Evolutionary conservation across 2,888 invertebrate species (phyloP).

Genomic region (Hirtodrosophila trivittata): DNA sequence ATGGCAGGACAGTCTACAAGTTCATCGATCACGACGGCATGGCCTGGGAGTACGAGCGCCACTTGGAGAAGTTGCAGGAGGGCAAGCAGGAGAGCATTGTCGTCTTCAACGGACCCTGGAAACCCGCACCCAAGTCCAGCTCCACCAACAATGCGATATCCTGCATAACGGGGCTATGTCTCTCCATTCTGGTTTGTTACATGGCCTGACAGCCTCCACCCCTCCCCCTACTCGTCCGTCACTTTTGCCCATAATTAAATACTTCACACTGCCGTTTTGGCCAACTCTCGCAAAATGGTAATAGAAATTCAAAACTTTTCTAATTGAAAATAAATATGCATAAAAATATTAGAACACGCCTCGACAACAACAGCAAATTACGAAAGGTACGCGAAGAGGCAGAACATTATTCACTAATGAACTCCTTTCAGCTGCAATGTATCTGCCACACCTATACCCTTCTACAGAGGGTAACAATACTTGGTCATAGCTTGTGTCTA

Average conservation of each 20-base stretch:
- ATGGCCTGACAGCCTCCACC: too few relatives aligned
- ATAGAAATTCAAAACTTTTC: too few relatives aligned
- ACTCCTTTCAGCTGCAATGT: constrained; percentile 48
- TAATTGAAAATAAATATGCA: constrained; percentile 26
- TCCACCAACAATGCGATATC: neutral
- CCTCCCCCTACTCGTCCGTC: too few relatives aligned
- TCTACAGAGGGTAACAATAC: too few relatives aligned
- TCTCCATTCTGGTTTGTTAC: neutral
- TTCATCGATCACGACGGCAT: constrained; percentile 13
- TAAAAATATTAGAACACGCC: neutral
- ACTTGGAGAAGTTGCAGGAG: neutral
- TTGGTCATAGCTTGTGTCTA: too few relatives aligned
- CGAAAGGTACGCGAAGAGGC: too few relatives aligned
- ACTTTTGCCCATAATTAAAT: too few relatives aligned
- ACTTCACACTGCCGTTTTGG: too few relatives aligned
- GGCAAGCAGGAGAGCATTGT: neutral
- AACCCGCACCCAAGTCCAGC: neutral
- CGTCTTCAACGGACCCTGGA: constrained; percentile 30
- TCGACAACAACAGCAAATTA: constrained; percentile 11
- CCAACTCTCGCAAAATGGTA: too few relatives aligned
- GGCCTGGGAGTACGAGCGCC: constrained; percentile 27
- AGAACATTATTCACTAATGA: constrained; percentile 55
- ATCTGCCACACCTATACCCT: neutral
- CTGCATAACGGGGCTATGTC: neutral
- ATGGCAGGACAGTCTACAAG: constrained; percentile 19